phyloP scores from a whole-genome alignment of 2,888 invertebrate genomes.

The Rotaria sp. region DNA sequence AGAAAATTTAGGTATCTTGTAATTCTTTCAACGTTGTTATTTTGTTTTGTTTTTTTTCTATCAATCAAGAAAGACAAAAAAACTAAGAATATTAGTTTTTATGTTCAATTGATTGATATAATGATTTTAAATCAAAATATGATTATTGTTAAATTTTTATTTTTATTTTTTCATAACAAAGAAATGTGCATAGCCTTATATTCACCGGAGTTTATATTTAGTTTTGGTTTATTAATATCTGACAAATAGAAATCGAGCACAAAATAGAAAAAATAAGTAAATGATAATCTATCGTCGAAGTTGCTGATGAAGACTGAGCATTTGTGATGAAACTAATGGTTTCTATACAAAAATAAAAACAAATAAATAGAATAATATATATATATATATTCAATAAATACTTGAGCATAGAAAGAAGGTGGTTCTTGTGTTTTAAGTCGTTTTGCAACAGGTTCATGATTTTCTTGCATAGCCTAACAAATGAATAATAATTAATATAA shows the following conservation, averaged over 20 bases:
- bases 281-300: background rate
- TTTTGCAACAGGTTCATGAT: conserved; percentile 20
- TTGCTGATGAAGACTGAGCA: background rate
- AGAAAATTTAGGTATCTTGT: no score
- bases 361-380: background rate
- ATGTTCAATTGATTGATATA: no score
- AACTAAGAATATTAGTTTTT: no score
- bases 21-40: no score
- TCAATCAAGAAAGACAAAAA: no score
- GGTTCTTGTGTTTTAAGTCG: background rate
- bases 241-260: conserved; percentile 15
- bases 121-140: no score
- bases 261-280: background rate
- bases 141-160: no score
- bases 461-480: conserved; percentile 3
- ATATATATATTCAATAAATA: background rate
- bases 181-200: no score
- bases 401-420: conserved; percentile 2
- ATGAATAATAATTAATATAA: no score
- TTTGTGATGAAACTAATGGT: conserved; percentile 19
- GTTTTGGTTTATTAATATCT: background rate
- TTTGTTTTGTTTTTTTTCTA: no score
- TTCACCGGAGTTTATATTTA: no score
- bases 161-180: no score
- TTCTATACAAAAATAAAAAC: background rate